phyloP scores from a whole-genome alignment of 2,113 vertebrate genomes.

The Ictidomys tridecemlineatus region DNA sequence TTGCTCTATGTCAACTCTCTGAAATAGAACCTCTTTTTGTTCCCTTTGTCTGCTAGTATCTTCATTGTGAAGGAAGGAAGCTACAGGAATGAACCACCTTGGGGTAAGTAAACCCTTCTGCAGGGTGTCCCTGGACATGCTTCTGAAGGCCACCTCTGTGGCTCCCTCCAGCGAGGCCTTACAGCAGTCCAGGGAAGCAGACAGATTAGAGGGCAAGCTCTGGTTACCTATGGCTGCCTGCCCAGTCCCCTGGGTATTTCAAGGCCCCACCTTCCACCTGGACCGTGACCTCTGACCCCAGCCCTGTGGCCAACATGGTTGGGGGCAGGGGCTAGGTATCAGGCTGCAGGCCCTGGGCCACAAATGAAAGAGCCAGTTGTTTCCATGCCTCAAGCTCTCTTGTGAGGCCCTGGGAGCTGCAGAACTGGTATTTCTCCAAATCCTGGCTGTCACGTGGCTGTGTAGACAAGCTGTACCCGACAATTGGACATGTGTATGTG shows the following conservation, averaged over 20 bases:
- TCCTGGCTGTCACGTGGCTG: constrained; percentile 16
- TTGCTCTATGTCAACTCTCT: background rate
- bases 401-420: constrained; percentile 56
- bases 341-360: constrained; percentile 20
- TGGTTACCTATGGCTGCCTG: constrained; percentile 58
- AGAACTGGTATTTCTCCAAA: constrained; percentile 77
- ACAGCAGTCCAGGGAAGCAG: constrained; percentile 22
- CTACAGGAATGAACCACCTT: constrained; percentile 6
- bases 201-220: background rate
- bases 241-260: constrained; percentile 52
- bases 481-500: background rate
- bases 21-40: background rate
- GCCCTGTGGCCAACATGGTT: constrained; percentile 10
- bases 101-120: background rate
- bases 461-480: constrained; percentile 65
- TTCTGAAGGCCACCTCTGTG: background rate
- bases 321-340: background rate
- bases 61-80: background rate
- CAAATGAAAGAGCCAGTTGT: constrained; percentile 75
- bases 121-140: background rate
- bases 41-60: constrained; percentile 35
- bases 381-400: constrained; percentile 31
- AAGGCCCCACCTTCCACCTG: constrained; percentile 68
- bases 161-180: background rate
- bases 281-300: constrained; percentile 54